phyloP scores from a whole-genome alignment of 2,113 vertebrate species.

The Tupaia tana region DNA sequence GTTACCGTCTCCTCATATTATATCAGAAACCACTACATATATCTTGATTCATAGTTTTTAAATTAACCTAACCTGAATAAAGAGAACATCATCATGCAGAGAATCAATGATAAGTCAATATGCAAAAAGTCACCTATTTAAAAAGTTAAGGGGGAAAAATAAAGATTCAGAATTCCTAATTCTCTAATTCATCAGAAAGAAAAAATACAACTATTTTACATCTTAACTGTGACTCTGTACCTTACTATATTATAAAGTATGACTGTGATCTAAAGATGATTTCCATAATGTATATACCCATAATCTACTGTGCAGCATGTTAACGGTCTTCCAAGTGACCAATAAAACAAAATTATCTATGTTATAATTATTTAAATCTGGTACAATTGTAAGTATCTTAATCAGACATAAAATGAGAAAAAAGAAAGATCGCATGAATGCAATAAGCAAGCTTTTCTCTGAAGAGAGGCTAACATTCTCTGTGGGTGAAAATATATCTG shows the following conservation, averaged over 20 bases:
- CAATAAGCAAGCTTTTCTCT: slow-evolving; percentile 31
- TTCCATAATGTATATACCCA: slow-evolving; percentile 23
- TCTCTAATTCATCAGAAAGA: neutral
- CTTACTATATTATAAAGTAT: slow-evolving; percentile 35
- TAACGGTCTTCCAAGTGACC: slow-evolving; percentile 40
- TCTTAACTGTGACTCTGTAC: neutral
- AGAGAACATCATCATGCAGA: neutral
- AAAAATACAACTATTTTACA: neutral
- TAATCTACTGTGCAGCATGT: slow-evolving; percentile 13
- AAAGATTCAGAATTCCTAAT: neutral
- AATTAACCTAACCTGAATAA: neutral
- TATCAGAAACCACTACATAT: neutral
- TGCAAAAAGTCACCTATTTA: neutral
- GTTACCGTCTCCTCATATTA: neutral
- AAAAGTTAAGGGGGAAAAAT: neutral
- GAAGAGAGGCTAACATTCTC: slow-evolving; percentile 16
- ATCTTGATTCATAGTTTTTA: neutral
- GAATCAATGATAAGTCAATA: neutral
- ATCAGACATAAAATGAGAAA: slow-evolving; percentile 36
- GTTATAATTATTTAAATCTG: slow-evolving; percentile 47
- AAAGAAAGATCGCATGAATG: slow-evolving; percentile 6
- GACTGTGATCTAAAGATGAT: slow-evolving; percentile 20
- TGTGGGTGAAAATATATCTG: neutral
- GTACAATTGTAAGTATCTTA: slow-evolving; percentile 19
- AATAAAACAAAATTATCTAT: slow-evolving; percentile 64